Evolutionary conservation across 2,113 vertebrate species (phyloP), one percentile per base, ranked within the genome.

Genomic region (Bujurquina vittata): DNA sequence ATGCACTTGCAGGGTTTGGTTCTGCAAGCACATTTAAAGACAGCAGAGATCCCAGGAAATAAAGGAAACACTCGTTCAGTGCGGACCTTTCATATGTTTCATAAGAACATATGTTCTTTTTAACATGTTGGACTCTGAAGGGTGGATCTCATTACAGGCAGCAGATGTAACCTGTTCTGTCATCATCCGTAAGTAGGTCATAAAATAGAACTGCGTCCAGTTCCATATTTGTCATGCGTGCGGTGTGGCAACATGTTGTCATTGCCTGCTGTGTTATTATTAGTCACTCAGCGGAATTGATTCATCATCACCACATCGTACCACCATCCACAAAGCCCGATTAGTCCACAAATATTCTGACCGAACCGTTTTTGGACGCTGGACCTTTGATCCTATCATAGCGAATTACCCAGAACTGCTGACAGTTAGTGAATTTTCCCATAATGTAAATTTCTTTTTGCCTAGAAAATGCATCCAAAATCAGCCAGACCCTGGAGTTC

Each of bases 251-350:
- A n/a, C 55, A 61, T 79, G 83, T 80, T 56, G 61, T 89, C 88
- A 83, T 67, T 22, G 77, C 17, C 52, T 46, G 56, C 57, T 62
- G 14, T 63, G 74, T 61, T 77, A 54, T 84, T 78, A 83, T 87
- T 80, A 87, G 72, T 76, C 83, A 73, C 46, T 79, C 57, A 79
- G 77, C n/a, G 35, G 59, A 82, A 89, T 12, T 49, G 54, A 84
- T 81, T 85, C 77, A 54, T 89, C 77, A 84, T 56, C 77, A 56
- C 35, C 77, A 29, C 14, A 22, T 72, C 20, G 7, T 35, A 77
- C 76, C 26, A 5, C 23, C 0, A 29, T 69, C 82, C 73, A 52
- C 67, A 86, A 81, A 67, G 57, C 52, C 12, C 7, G 8, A 79
- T 84, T 77, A 72, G 43, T 26, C 62, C 26, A 43, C 73, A 82